These are phyloP conservation scores for Pandemis corylana DNA, from an alignment of 2,888 invertebrate genomes.

Conservation along the genomic window DNA sequence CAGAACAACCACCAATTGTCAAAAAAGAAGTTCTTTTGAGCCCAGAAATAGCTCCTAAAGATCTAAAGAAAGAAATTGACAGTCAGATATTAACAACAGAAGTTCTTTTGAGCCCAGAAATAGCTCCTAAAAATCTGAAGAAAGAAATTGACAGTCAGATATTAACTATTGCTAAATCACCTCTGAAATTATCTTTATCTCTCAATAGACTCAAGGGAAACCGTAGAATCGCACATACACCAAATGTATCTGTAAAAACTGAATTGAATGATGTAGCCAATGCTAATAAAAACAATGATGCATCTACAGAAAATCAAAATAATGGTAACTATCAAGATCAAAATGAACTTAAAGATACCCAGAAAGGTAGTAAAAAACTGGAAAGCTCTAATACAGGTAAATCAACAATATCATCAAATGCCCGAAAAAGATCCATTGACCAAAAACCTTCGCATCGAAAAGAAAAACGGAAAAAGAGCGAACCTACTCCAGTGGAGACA, in stretches of 20 bases:
- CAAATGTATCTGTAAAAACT: constrained; percentile 22
- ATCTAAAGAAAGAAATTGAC: constrained; percentile 56
- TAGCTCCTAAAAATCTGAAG: constrained; percentile 45
- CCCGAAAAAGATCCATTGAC: constrained; percentile 73
- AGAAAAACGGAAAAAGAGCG: constrained; percentile 79
- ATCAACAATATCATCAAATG: constrained; percentile 54
- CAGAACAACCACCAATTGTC: constrained; percentile 44
- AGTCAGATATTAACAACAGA: constrained; percentile 52
- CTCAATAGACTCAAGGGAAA: constrained; percentile 42
- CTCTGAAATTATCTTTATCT: constrained; percentile 49
- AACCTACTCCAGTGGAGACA: constrained; percentile 51
- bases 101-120: constrained; percentile 40
- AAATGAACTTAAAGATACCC: constrained; percentile 49
- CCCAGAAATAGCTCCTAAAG: constrained; percentile 36
- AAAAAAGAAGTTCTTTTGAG: constrained; percentile 41
- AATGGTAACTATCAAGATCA: constrained; percentile 49
- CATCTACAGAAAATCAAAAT: constrained; percentile 41
- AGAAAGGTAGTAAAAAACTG: constrained; percentile 52
- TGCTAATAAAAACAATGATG: constrained; percentile 37
- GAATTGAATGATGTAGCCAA: constrained; percentile 9
- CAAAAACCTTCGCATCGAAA: constrained; percentile 77
- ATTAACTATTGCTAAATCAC: constrained; percentile 53
- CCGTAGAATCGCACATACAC: constrained; percentile 25
- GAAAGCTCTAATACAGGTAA: constrained; percentile 50
- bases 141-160: constrained; percentile 57